Evolutionary conservation across 2,113 vertebrate species (phyloP).

Genomic region (Orycteropus afer): DNA sequence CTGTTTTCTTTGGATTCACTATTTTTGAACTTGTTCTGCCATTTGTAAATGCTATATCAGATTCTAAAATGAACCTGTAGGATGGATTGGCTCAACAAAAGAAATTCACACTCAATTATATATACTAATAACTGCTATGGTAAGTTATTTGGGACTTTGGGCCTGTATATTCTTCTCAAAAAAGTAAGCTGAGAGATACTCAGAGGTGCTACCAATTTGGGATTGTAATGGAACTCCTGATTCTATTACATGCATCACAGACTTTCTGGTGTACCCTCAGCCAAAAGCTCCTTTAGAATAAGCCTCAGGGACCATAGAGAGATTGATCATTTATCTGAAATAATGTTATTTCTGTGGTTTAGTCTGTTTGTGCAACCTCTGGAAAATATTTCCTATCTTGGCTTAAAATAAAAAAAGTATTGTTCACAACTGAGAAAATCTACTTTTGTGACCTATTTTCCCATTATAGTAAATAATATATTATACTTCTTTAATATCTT

Average conservation of each 20-base stretch:
- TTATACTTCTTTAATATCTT: constrained; percentile 47
- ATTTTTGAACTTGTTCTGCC: neutral
- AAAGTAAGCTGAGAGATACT: constrained; percentile 72
- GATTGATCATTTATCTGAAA: constrained; percentile 86
- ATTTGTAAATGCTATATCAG: constrained; percentile 19
- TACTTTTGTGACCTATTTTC: constrained; percentile 65
- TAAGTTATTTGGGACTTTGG: constrained; percentile 66
- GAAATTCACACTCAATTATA: constrained; percentile 65
- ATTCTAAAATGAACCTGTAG: constrained; percentile 46
- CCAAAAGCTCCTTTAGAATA: constrained; percentile 82
- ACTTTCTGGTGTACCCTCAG: constrained; percentile 76
- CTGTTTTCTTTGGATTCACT: constrained; percentile 45
- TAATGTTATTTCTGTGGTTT: constrained; percentile 84
- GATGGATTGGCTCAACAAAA: constrained; percentile 8
- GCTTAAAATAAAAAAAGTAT: constrained; percentile 73
- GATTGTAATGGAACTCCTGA: constrained; percentile 74
- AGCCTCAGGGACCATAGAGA: constrained; percentile 76
- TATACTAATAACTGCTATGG: constrained; percentile 54
- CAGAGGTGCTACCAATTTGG: constrained; percentile 77
- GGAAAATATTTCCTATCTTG: constrained; percentile 82
- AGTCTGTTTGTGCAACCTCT: constrained; percentile 83
- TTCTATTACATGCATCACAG: constrained; percentile 85
- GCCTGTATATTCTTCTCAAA: constrained; percentile 62
- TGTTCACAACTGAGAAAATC: constrained; percentile 56
- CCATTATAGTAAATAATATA: constrained; percentile 55